Conservation (phyloP, 2,888 invertebrate genomes). For the Caenorhabditis imperialis region DNA sequence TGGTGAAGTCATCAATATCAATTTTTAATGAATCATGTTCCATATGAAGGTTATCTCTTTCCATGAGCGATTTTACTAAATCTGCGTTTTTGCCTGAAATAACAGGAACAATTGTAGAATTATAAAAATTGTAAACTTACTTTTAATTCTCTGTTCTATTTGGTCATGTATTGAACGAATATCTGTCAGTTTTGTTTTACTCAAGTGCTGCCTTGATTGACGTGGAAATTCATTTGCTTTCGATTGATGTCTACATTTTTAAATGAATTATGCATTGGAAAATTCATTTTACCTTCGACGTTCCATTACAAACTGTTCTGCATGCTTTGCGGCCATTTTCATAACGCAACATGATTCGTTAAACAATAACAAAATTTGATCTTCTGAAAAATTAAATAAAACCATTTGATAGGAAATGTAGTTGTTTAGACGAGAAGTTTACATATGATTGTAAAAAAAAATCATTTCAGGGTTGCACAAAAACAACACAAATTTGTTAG, state of each 20-base stretch:
- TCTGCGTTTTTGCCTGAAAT: slow-evolving; percentile 87
- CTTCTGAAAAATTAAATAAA: too few species aligned
- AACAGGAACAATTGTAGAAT: too few species aligned
- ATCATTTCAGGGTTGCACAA: too few species aligned
- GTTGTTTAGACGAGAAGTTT: too few species aligned
- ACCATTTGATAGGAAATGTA: too few species aligned
- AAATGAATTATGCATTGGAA: slow-evolving; percentile 49
- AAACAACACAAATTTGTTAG: too few species aligned
- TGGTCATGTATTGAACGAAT: slow-evolving; percentile 37
- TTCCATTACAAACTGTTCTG: slow-evolving; percentile 88
- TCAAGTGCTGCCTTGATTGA: slow-evolving; percentile 61
- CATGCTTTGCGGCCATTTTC: slow-evolving; percentile 91
- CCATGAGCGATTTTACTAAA: slow-evolving; percentile 90
- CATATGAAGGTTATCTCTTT: slow-evolving; percentile 95
- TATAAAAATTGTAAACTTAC: slow-evolving; percentile 31
- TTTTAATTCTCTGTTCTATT: slow-evolving; percentile 57
- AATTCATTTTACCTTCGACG: slow-evolving; percentile 63
- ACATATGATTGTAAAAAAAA: too few species aligned
- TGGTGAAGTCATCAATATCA: slow-evolving; percentile 94
- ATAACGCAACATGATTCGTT: slow-evolving; percentile 90
- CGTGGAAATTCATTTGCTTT: slow-evolving; percentile 60
- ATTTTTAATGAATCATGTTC: slow-evolving; percentile 97
- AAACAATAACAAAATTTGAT: slow-evolving; percentile 87
- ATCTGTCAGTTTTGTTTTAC: slow-evolving; percentile 48
- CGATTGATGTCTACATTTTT: slow-evolving; percentile 73